These are phyloP conservation scores for Andrena bucephala DNA, from an alignment of 2,888 invertebrate genomes.

Conservation along the genomic window DNA sequence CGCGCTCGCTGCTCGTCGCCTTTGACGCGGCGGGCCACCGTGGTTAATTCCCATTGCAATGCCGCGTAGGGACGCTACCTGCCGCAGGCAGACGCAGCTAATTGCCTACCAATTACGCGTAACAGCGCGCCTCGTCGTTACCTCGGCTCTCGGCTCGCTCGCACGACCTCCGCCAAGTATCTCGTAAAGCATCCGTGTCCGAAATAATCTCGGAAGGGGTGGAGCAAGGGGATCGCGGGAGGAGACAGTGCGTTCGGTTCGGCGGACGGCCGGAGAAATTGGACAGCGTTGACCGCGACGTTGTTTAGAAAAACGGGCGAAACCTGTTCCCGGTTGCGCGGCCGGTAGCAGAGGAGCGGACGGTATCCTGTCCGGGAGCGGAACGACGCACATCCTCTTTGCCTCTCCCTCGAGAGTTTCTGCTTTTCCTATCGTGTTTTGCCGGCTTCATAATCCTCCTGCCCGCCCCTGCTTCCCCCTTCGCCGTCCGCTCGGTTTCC, in stretches of 20 bases:
- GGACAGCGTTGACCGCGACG: not conserved
- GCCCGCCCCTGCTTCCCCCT: slow-evolving; percentile 32
- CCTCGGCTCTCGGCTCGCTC: not conserved
- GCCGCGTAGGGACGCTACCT: slow-evolving; percentile 5
- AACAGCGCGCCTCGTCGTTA: slow-evolving; percentile 17
- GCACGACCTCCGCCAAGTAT: not conserved
- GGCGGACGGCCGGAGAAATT: slow-evolving; percentile 9
- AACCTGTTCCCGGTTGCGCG: slow-evolving; percentile 46
- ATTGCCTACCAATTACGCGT: slow-evolving; percentile 17
- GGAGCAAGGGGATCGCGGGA: no score
- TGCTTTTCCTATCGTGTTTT: slow-evolving; percentile 44
- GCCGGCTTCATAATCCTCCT: slow-evolving; percentile 34
- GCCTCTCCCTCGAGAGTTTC: slow-evolving; percentile 42
- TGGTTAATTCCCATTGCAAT: slow-evolving; percentile 16
- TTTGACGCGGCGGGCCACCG: slow-evolving; percentile 23
- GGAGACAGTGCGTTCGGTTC: not conserved
- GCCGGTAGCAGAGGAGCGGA: slow-evolving; percentile 35
- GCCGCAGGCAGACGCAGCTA: slow-evolving; percentile 2
- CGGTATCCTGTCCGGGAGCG: slow-evolving; percentile 42
- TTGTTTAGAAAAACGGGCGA: slow-evolving; percentile 39
- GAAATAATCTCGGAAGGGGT: no score
- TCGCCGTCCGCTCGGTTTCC: slow-evolving; percentile 22
- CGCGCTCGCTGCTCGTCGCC: not conserved
- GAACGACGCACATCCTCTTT: slow-evolving; percentile 43
- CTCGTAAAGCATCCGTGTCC: not conserved